Percentiles rank a stretch among this genome's conserved stretches.
phyloP scores from a whole-genome alignment of 2,888 invertebrate genomes.

The Torymus tubicola region DNA sequence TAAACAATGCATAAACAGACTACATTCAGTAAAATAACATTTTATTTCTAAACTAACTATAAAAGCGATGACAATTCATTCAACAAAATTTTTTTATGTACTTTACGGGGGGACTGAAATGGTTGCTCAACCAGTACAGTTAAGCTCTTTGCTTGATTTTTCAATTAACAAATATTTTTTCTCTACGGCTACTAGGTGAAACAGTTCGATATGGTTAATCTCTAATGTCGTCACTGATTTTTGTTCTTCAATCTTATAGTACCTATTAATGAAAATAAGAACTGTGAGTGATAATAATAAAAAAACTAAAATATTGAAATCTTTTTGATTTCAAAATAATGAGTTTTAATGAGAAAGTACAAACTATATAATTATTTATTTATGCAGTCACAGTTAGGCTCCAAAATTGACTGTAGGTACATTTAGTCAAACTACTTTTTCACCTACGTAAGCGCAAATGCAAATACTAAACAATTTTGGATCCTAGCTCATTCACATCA shows the following conservation, averaged over 20 bases:
- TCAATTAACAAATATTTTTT: conserved; percentile 55
- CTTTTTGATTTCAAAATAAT: conserved; percentile 41
- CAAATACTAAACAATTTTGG: conserved; percentile 55
- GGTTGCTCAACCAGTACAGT: conserved; percentile 56
- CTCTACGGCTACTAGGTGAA: conserved; percentile 53
- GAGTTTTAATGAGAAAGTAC: conserved; percentile 43
- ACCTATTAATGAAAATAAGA: conserved; percentile 39
- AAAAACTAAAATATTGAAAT: conserved; percentile 30
- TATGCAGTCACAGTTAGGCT: conserved; percentile 54
- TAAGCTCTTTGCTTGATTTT: conserved; percentile 56
- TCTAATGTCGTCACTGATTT: conserved; percentile 54
- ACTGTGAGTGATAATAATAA: conserved; percentile 36
- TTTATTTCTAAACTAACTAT: conserved; percentile 61
- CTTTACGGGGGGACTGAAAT: conserved; percentile 53
- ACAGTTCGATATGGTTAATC: conserved; percentile 58
- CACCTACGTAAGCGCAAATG: conserved; percentile 39
- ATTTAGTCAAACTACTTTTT: conserved; percentile 38
- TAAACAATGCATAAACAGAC: conserved; percentile 51
- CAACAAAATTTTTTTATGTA: conserved; percentile 57
- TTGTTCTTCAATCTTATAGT: conserved; percentile 46
- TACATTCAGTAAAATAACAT: conserved; percentile 60
- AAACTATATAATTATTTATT: conserved; percentile 47
- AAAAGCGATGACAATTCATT: conserved; percentile 60
- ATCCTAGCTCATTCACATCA: conserved; percentile 52
- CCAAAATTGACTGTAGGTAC: conserved; percentile 54